phyloP scores from a whole-genome alignment of 2,888 invertebrate species.

The Spisula subtruncata region DNA sequence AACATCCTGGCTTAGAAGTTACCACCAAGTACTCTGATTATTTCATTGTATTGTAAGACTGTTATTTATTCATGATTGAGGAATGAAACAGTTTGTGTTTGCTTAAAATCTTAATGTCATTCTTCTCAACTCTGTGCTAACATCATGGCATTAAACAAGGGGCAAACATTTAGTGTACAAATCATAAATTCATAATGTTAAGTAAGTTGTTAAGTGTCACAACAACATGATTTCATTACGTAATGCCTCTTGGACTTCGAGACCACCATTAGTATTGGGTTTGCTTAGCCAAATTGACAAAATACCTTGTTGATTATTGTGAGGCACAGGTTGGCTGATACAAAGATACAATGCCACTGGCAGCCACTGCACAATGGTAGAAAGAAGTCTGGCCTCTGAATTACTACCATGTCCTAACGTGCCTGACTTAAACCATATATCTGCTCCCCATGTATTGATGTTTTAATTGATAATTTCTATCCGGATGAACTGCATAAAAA shows the following conservation, averaged over 20 bases:
- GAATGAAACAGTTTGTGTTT: neutral
- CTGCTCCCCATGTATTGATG: too few species aligned
- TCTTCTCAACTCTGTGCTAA: neutral
- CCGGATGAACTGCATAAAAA: too few species aligned
- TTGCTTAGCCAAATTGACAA: too few species aligned
- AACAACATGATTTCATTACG: neutral
- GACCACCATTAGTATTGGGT: too few species aligned
- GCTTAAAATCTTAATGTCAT: constrained; percentile 9
- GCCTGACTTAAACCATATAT: too few species aligned
- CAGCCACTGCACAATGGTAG: too few species aligned
- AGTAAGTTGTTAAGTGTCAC: neutral
- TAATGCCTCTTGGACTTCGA: neutral
- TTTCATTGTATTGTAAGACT: neutral
- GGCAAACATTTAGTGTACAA: neutral
- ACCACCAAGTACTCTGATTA: neutral
- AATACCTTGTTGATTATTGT: too few species aligned
- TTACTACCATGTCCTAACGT: too few species aligned
- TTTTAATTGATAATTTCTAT: too few species aligned
- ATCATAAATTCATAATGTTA: neutral
- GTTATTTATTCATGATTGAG: neutral
- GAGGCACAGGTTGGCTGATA: too few species aligned
- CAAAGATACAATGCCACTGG: too few species aligned
- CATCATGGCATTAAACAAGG: neutral
- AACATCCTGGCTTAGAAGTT: neutral
- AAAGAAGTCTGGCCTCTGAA: too few species aligned